These are phyloP conservation scores for Aegithalos caudatus DNA, from an alignment of 2,113 vertebrate genomes.

Conservation along the genomic window DNA sequence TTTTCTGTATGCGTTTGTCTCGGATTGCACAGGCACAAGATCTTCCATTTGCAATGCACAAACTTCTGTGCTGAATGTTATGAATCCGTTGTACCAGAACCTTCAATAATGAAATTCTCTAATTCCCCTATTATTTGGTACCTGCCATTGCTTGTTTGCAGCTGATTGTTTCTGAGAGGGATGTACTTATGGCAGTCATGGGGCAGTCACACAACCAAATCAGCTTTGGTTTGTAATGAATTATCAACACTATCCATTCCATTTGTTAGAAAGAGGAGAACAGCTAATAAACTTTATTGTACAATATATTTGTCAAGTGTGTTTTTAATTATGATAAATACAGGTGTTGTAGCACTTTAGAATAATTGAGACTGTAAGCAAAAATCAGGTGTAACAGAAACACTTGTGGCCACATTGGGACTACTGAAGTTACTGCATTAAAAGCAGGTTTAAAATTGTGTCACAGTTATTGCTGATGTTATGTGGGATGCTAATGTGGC, in stretches of 20 bases:
- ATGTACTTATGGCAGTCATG: constrained; percentile 63
- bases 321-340: constrained; percentile 64
- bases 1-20: constrained; percentile 52
- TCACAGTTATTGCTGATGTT: neutral
- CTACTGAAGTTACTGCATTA: neutral
- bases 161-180: constrained; percentile 64
- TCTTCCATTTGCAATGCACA: constrained; percentile 47
- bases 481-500: accelerated
- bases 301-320: constrained; percentile 69
- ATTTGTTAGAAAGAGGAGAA: constrained; percentile 86
- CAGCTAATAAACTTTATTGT: constrained; percentile 86
- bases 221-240: constrained; percentile 78
- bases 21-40: constrained; percentile 46
- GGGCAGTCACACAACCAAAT: constrained; percentile 71
- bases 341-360: neutral
- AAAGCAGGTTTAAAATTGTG: neutral
- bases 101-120: constrained; percentile 44
- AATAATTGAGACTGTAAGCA: neutral
- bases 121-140: constrained; percentile 43
- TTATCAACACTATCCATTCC: constrained; percentile 81
- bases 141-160: constrained; percentile 67
- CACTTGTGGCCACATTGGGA: neutral
- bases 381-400: neutral
- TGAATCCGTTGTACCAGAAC: constrained; percentile 29
- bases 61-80: constrained; percentile 39